These are phyloP conservation scores for Nesometra sesokonis DNA, from an alignment of 35 echinoderm and acorn worm genomes.

Conservation along the genomic window DNA sequence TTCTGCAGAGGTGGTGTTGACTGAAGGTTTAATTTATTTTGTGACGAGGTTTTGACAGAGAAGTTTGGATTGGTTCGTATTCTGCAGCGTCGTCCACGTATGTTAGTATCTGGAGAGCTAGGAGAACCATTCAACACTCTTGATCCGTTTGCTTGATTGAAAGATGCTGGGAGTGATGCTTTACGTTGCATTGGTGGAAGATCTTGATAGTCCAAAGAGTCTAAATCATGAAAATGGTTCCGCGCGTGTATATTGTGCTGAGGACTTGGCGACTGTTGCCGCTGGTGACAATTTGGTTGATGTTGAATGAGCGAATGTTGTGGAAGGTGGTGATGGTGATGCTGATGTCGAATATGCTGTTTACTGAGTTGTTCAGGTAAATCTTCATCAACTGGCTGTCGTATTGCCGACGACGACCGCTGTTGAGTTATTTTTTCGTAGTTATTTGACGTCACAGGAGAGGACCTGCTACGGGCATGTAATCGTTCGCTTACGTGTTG, in stretches of 20 bases:
- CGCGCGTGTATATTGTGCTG: constrained; percentile 7
- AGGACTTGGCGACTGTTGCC: constrained; percentile 22
- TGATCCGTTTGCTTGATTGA: constrained; percentile 76
- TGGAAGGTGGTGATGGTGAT: not conserved
- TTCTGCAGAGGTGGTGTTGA: constrained; percentile 36
- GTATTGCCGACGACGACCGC: not conserved
- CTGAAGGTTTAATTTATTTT: constrained; percentile 61
- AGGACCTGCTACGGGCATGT: constrained; percentile 65
- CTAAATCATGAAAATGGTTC: not conserved
- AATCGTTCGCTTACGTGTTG: constrained; percentile 3
- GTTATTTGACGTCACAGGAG: constrained; percentile 28
- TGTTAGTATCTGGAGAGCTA: constrained; percentile 59
- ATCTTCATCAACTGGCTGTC: not conserved
- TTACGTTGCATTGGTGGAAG: constrained; percentile 48
- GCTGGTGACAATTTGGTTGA: not conserved
- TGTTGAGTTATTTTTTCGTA: not conserved
- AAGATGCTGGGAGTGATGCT: constrained; percentile 76
- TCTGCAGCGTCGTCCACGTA: constrained; percentile 43
- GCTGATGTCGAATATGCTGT: not conserved
- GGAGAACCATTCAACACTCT: constrained; percentile 42
- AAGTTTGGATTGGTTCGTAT: constrained; percentile 97
- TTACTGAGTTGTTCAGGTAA: not conserved
- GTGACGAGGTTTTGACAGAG: constrained; percentile 38
- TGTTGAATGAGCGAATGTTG: not conserved
- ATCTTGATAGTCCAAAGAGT: not conserved